Percentiles rank a stretch among this genome's conserved stretches.
Conservation (phyloP, 2,113 vertebrate species). For the Triplophysa tibetana region DNA sequence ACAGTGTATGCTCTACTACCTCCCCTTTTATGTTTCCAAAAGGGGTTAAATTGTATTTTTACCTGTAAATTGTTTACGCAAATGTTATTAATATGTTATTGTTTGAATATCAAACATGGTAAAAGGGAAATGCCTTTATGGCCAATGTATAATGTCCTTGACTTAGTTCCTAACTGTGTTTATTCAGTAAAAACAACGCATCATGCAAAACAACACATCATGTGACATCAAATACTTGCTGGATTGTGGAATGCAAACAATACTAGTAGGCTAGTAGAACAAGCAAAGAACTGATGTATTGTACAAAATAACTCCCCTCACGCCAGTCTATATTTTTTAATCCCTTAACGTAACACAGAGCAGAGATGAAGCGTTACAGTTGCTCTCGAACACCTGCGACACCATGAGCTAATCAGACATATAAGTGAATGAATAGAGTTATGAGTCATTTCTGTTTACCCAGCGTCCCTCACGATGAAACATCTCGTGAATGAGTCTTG, state of each 20-base stretch:
- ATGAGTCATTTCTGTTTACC: constrained; percentile 53
- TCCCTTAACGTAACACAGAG: constrained; percentile 12
- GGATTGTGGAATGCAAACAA: constrained; percentile 17
- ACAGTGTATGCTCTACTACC: no score
- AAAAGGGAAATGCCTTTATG: no score
- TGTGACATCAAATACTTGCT: constrained; percentile 26
- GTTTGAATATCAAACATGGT: no score
- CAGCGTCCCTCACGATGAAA: constrained; percentile 17
- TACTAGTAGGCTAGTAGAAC: background rate
- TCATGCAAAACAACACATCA: background rate
- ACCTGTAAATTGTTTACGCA: no score
- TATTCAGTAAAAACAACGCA: background rate
- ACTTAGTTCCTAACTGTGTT: no score
- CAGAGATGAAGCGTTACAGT: constrained; percentile 27
- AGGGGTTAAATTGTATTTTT: no score
- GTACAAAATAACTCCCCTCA: background rate
- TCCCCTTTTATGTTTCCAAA: no score
- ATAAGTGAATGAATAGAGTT: constrained; percentile 51
- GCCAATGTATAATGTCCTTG: no score
- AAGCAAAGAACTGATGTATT: constrained; percentile 6
- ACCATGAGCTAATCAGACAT: constrained; percentile 43
- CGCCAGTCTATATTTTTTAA: constrained; percentile 10
- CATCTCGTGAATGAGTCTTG: constrained; percentile 6
- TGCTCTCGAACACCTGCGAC: constrained; percentile 48
- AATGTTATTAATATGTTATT: no score